Base-by-base conservation (phyloP, 2,888 invertebrate species). In the Ophonus ardosiacus region DNA sequence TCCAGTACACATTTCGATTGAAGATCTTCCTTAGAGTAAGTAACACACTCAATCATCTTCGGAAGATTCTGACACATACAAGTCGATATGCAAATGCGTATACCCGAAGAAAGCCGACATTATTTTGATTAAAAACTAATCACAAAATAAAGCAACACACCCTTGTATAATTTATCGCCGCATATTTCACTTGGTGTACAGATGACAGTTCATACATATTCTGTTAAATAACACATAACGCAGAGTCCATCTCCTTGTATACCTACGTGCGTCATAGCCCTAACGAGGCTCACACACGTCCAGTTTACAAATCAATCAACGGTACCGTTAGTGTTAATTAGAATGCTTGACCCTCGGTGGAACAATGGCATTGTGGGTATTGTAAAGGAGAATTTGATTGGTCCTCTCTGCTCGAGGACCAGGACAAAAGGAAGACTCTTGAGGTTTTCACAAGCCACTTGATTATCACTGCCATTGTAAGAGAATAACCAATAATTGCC, bases 261-360 rank as follows among this genome's bases (percentile, higher is more conserved):
- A 76, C 31, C 17, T n/a, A n/a, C 78, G 21, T 78, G 57, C 78
- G 78, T 78, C 81, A 51, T 81, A 80, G 43, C 21, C 43, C 31
- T 81, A 81, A 81, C 65, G 43, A 81, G 61, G 56, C 78, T 31
- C 24, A 84, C 84, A 65, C 56, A 84, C 84, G 78, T 78, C 84
- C 18, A 89, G 88, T 89, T 89, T 88, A 90, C 90, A 89, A 90
- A 90, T 90, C 90, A 90, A 90, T 90, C 90, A 90, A 87, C 87
- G 87, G 85, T 88, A 88, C 90, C 89, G 90, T 90, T 90, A 90
- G 89, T 90, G 90, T 90, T 90, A 90, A 90, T 90, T 90, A 90
- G 89, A 90, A 90, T 89, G 89, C 88, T 90, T 90, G 90, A 90
- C 90, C 90, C 88, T 88, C 81, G 86, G 85, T 85, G 84, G 82